Evolutionary conservation across 2,888 invertebrate genomes (phyloP), one percentile per base, ranked within the genome.

Genomic region (Lochmaea crataegi): DNA sequence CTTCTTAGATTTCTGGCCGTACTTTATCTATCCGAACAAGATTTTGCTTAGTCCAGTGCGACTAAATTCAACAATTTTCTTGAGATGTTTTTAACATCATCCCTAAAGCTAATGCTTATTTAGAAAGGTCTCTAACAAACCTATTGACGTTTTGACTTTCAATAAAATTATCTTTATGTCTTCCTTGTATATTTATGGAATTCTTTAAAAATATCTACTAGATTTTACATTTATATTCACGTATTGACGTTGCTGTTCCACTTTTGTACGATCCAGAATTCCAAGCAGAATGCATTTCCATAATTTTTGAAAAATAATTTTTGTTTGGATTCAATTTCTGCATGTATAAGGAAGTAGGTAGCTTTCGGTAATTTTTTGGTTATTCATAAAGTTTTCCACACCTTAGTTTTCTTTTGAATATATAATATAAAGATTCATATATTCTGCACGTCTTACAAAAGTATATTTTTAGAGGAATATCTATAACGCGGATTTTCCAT

Each of bases 301-400:
- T 51, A 51, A 51, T 51, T 51, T n/a, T n/a, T 7, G 7, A 51
- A 51, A 51, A 51, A 51, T n/a, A 7, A 51, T 14, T 51, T 51
- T 51, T 51, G 51, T 51, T 51, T 51, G 51, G 5, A 51, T 51
- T 12, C 51, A 51, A 7, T 51, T 14, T 51, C 51, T 51, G 51
- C 6, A n/a, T 51, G 45, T 45, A 45, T 45, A 45, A 45, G 3
- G 14, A 45, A 45, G 45, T 45, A 45, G 45, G 45, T 14, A 45
- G 14, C 51, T 51, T 51, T 51, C 16, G 51, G 51, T 51, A n/a
- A 51, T 38, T 51, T 51, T 51, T 51, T 51, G 51, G 51, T 51
- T 51, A 51, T 51, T 51, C 51, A 51, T 51, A n/a, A 51, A 51
- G 16, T 16, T 51, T 51, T 51, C 51, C 1, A 51, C 51, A 51